Percentiles rank a stretch among this genome's conserved stretches.
Conservation (phyloP, 1,140 invertebrate species). For the Trichomalopsis sarcophagae region DNA sequence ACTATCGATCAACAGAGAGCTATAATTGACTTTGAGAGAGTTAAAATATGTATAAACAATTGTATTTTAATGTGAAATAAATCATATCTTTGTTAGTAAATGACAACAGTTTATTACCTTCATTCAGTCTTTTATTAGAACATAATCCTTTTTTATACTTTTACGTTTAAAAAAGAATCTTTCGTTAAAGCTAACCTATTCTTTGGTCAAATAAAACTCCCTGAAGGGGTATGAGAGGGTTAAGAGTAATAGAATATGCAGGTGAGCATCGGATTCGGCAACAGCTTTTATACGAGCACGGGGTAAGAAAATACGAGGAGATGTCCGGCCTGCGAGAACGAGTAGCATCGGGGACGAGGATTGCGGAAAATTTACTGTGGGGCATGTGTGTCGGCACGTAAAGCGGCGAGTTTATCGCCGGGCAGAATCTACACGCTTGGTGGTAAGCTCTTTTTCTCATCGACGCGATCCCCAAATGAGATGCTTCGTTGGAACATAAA, state of each 20-base stretch:
- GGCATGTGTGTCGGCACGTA: not conserved
- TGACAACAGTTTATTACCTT: too few species aligned
- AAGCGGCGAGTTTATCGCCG: slow-evolving; percentile 11
- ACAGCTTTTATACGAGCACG: not conserved
- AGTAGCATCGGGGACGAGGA: not conserved
- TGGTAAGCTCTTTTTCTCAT: slow-evolving; percentile 18
- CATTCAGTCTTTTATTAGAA: too few species aligned
- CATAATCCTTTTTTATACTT: too few species aligned
- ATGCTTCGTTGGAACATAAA: not conserved
- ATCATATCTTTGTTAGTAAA: too few species aligned
- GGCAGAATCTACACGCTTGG: not conserved
- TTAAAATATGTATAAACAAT: too few species aligned
- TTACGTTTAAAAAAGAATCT: too few species aligned
- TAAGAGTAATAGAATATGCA: not conserved
- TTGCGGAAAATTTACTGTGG: slow-evolving; percentile 14
- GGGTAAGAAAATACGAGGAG: not conserved
- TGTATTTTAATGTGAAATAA: too few species aligned
- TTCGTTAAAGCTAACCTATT: too few species aligned
- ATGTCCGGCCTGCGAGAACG: not conserved
- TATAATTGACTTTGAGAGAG: too few species aligned
- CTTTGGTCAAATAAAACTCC: too few species aligned
- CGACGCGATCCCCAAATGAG: slow-evolving; percentile 3
- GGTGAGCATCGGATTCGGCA: not conserved
- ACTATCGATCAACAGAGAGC: too few species aligned
- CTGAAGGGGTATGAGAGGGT: not conserved